Base-by-base conservation (phyloP, 2,113 vertebrate species). In the Cettia cetti region DNA sequence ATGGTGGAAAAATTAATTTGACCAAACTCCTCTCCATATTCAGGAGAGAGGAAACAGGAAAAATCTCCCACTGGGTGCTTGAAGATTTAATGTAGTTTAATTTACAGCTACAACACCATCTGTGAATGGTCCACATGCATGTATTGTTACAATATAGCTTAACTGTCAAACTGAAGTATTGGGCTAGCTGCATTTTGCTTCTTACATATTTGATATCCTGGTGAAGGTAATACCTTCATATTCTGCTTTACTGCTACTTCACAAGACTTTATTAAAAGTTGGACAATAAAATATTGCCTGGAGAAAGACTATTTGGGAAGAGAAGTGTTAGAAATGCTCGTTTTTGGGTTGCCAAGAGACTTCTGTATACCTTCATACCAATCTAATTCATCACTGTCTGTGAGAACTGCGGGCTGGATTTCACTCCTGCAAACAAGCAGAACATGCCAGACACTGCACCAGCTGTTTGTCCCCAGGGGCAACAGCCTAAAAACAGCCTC, bases 1-100 rank as follows among this genome's bases (percentile, higher is more conserved):
- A 20, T 33, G 45, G 42, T 63, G 52, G 40, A 80, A 70, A 91
- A 92, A 82, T 89, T 87, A 94, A 91, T 82, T 91, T 66, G 50
- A 71, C 81, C 26, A 84, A 92, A 82, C 15, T 75, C 26, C 40
- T 65, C 61, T 60, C 33, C 56, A 82, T 82, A 63, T 54, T 74
- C 40, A 89, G 45, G 39, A 92, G 33, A 72, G 66, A 49, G 45
- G 30, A 92, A 63, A 81, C 30, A 27, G 70, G 61, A 44, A 76
- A 71, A 85, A 56, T 20, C 52, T 87, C 64, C 74, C 53, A 56
- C 23, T 71, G 81, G 56, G 66, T 79, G 63, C 66, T 30, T 76
- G 70, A 87, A 70, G 57, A 87, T 60, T 76, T 60, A 78, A 68
- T 11, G 26, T 22, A 74, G 75, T 37, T 93, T 87, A 82, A 87